Evolutionary conservation across 2,797 vertebrate genomes (phyloP).

Genomic region (Bovichtus variegatus): DNA sequence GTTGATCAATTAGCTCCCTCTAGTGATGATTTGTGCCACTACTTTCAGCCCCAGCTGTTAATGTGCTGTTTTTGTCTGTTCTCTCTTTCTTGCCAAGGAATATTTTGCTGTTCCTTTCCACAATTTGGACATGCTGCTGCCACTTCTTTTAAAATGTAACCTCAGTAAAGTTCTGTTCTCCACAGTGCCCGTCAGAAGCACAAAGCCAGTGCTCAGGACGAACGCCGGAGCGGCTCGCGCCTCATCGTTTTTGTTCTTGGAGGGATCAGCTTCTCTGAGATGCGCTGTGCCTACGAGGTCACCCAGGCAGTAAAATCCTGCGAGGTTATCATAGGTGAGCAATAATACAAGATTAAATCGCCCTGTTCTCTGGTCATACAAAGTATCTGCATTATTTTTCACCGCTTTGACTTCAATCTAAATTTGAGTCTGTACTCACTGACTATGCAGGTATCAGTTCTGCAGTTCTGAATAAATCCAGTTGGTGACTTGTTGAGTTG

Average conservation of each 20-base stretch:
- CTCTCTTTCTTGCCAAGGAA: not conserved
- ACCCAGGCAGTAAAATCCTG: constrained; percentile 91
- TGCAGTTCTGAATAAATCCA: not conserved
- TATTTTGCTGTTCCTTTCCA: not conserved
- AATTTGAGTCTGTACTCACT: not conserved
- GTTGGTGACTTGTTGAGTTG: not conserved
- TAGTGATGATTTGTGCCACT: not conserved
- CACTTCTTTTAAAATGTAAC: not conserved
- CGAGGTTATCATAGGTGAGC: constrained; percentile 95
- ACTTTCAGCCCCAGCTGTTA: not conserved
- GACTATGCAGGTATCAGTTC: not conserved
- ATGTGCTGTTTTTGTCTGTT: not conserved
- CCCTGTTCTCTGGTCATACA: not conserved
- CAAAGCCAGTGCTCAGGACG: constrained; percentile 86
- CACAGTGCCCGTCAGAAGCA: constrained; percentile 94
- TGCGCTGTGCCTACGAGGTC: constrained; percentile 95
- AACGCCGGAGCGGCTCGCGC: constrained; percentile 88
- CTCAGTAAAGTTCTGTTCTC: not conserved
- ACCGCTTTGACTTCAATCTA: not conserved
- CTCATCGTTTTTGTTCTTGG: constrained; percentile 95
- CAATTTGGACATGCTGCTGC: not conserved
- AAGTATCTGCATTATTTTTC: not conserved
- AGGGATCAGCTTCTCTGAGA: constrained; percentile 93
- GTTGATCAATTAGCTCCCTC: constrained; percentile 14
- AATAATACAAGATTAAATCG: not conserved